Base-by-base conservation (phyloP, 1,140 invertebrate genomes). In the Drosophila orosa region DNA sequence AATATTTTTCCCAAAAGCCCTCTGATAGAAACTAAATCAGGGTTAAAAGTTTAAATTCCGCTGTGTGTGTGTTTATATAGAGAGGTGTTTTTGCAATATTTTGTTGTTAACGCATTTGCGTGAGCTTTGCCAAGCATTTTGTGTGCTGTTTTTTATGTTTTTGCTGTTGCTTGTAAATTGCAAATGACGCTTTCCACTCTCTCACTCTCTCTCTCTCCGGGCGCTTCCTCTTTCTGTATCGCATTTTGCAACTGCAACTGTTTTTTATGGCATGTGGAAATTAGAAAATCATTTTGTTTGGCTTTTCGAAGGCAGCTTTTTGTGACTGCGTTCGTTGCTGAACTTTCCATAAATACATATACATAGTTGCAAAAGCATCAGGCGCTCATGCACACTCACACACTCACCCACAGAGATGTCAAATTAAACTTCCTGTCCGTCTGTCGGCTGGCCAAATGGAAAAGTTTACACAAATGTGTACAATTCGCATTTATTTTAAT, bases 381-480 rank as follows among this genome's bases (percentile, higher is more conserved):
- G 48, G 47, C 61, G 44, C 50, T 52, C 29, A 72, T n/a, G n/a
- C 31, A 24, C 40, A 25, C 5, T 3, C 33, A 29, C 35, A 37
- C 13, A 25, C 50, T 25, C 19, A 47, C 45, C 75, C 68, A 55
- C 59, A 79, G 45, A 67, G 45, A 67, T 78, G 75, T 57, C 63
- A 82, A 87, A 86, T 87, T 74, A 89, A 87, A 89, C 85, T 87
- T 87, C 84, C 82, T 75, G 82, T 68, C 60, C n/a, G 60, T 78
- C 82, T 67, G 82, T 65, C 65, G 44, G 35, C 63, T 40, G 55
- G 55, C 56, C 45, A 61, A 71, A 71, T 71, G 66, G 59, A 66
- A 78, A 83, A 67, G 74, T 78, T 78, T 56, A 42, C 69, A 65
- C 50, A 71, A 79, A 79, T 57, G 59, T 59, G 67, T 59, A 58